phyloP scores from a whole-genome alignment of 2,797 vertebrate species.

The Sardinella longiceps region DNA sequence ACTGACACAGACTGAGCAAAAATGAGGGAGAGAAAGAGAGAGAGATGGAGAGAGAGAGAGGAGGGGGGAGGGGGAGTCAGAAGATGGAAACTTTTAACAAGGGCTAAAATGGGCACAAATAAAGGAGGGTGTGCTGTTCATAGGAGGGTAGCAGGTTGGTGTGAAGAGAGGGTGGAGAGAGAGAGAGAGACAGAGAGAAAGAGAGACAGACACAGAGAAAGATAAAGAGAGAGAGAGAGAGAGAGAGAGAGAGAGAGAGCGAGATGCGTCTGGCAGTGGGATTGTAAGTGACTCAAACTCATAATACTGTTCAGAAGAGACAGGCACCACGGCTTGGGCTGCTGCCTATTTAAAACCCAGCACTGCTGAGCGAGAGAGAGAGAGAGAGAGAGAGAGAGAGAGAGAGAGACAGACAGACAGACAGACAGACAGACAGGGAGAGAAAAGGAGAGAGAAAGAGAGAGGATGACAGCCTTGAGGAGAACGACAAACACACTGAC shows the following conservation, averaged over 20 bases:
- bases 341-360: conserved; percentile 7
- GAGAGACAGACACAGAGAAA: background rate
- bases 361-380: background rate
- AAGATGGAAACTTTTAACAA: no score
- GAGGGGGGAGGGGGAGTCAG: background rate
- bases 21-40: background rate
- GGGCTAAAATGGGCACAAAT: no score
- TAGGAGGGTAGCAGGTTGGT: no score
- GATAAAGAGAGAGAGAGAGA: no score
- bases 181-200: no score
- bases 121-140: no score
- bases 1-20: background rate
- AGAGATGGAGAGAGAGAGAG: conserved; percentile 11
- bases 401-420: no score
- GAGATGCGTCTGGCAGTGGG: background rate
- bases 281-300: background rate
- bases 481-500: background rate
- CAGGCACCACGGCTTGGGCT: background rate
- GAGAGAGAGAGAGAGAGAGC: background rate
- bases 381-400: background rate
- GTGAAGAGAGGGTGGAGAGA: no score
- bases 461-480: background rate
- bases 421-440: no score
- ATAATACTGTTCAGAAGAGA: background rate
- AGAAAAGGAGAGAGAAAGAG: background rate